Base-by-base conservation (phyloP, 2,113 vertebrate genomes). In the Eulemur macaco region DNA sequence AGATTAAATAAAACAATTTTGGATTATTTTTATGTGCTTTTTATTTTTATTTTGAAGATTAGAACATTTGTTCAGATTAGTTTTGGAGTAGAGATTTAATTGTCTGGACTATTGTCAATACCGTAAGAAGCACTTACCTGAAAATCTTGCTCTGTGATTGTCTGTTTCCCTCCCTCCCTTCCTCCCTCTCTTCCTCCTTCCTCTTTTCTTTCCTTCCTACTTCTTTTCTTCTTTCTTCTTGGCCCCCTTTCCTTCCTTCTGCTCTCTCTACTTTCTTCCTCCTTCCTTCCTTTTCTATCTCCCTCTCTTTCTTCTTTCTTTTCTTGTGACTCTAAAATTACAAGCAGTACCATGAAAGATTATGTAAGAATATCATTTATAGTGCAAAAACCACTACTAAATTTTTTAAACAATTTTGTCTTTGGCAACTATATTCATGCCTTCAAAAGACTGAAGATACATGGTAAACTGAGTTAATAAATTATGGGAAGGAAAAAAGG, bases 1-100 rank as follows among this genome's bases (percentile, higher is more conserved):
- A 80, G 20, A 80, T 77, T 78, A 25, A 92, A 83, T 68, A 78
- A 96, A 96, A 88, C 45, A 56, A 83, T 23, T 47, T 82, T 69
- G 10, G 54, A 23, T 21, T 81, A 73, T 68, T 88, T 94, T 80
- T 42, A 54, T 15, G 64, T 39, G 14, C 88, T 14, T 39, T 89
- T 87, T 82, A 27, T 42, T 96, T 96, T 83, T 78, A 63, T 91
- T 95, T 37, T 82, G 45, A 20, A 77, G 39, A 63, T 68, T 25
- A 60, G 64, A 90, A n/a, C 20, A 50, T 82, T 69, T 81, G n/a
- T 88, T 89, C 84, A 80, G 69, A 81, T 60, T 50, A 63, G 17
- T 7, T 71, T 91, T 68, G 60, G 56, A 11, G 10, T n/a, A 8
- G 81, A 87, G 95, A 90, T 60, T 91, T n/a, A 71, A 60, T 39